phyloP scores from a whole-genome alignment of 2,797 vertebrate species.

The Bradypodion ventrale region DNA sequence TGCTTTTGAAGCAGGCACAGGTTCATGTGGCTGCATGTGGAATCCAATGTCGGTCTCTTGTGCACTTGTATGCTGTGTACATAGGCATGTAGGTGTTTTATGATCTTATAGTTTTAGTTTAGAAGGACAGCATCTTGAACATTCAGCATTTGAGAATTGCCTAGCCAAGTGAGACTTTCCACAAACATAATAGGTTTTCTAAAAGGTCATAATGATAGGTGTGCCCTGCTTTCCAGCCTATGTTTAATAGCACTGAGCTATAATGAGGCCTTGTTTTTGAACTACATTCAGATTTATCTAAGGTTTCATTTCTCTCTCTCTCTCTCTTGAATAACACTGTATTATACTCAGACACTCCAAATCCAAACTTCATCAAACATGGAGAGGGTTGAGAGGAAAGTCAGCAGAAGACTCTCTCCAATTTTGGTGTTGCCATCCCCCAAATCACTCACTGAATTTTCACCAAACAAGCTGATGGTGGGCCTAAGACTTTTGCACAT shows the following conservation, averaged over 20 bases:
- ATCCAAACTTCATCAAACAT: too few species aligned
- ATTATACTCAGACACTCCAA: too few species aligned
- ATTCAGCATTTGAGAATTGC: background rate
- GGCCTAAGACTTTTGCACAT: too few species aligned
- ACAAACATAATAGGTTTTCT: constrained; percentile 58
- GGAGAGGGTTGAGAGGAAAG: too few species aligned
- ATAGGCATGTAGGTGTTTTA: background rate
- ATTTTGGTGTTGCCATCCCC: too few species aligned
- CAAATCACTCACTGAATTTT: too few species aligned
- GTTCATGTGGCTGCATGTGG: background rate
- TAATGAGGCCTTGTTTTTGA: constrained; percentile 44
- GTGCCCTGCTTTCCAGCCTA: constrained; percentile 33
- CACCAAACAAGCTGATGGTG: too few species aligned
- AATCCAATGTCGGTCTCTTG: background rate
- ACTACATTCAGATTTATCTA: constrained; percentile 51
- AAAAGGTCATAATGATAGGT: constrained; percentile 56
- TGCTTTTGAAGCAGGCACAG: background rate
- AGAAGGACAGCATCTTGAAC: background rate
- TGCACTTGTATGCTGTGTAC: background rate
- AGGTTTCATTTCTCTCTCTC: too few species aligned
- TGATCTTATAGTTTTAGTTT: background rate
- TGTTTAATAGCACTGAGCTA: constrained; percentile 40
- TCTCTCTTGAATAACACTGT: background rate
- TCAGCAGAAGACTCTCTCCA: too few species aligned
- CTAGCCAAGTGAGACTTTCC: background rate